These are phyloP conservation scores for Nomada hirtipes DNA, from an alignment of 2,888 invertebrate genomes.

Conservation along the genomic window DNA sequence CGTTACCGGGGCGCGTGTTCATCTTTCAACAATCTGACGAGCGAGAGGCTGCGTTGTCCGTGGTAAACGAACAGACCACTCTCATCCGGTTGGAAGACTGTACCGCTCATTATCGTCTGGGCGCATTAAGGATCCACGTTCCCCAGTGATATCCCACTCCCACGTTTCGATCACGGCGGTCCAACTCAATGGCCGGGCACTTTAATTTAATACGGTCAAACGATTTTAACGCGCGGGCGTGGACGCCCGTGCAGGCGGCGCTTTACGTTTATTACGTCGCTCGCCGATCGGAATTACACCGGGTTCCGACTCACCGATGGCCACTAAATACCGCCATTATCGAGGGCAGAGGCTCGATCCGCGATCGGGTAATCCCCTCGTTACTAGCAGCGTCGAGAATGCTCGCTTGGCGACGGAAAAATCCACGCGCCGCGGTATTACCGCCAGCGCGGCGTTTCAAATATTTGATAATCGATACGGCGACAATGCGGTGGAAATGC, in stretches of 20 bases:
- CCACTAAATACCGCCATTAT: slow-evolving; percentile 33
- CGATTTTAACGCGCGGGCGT: slow-evolving; percentile 5
- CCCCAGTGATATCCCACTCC: not conserved
- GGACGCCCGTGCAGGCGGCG: not conserved
- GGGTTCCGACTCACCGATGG: slow-evolving; percentile 10
- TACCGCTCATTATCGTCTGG: not conserved
- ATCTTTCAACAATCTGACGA: not conserved
- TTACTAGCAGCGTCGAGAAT: not conserved
- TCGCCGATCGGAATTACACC: slow-evolving; percentile 12
- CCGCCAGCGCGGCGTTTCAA: not conserved
- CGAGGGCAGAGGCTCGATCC: not conserved
- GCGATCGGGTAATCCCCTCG: not conserved
- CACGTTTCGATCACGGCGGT: not conserved
- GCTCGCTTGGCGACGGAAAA: not conserved
- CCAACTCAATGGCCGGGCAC: not conserved
- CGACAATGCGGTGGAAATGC: too few relatives aligned
- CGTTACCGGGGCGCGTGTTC: not conserved
- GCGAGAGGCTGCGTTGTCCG: not conserved
- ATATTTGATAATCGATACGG: not conserved
- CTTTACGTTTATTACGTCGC: slow-evolving; percentile 12
- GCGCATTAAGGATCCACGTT: slow-evolving; percentile 7
- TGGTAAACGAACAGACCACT: not conserved
- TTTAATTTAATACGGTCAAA: slow-evolving; percentile 16
- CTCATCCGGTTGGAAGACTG: not conserved
- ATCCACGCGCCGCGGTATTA: slow-evolving; percentile 3